A percentile compares a stretch with the other conserved stretches of the same genome.
These are phyloP conservation scores for Sebastes iracundus DNA, from an alignment of 2,797 vertebrate genomes.

Conservation along the genomic window DNA sequence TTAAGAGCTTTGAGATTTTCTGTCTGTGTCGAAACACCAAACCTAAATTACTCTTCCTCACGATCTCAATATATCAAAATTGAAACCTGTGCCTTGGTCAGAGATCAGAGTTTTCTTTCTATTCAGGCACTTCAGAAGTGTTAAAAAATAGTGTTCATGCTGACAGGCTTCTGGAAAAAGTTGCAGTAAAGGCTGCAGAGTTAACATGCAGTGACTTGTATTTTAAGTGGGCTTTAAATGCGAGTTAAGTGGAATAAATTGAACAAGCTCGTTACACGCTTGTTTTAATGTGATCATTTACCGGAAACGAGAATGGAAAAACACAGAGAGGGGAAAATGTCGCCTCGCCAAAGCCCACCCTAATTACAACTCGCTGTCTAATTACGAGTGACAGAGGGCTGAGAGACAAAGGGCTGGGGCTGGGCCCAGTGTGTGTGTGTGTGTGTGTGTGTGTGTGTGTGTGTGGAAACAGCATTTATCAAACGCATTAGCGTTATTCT, in stretches of 20 bases:
- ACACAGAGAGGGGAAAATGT: constrained; percentile 41
- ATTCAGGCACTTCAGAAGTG: background rate
- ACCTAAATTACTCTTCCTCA: background rate
- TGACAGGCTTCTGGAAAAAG: background rate
- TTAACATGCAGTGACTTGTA: background rate
- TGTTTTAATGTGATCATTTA: constrained; percentile 54
- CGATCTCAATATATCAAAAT: background rate
- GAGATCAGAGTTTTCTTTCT: background rate
- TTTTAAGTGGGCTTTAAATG: constrained; percentile 42
- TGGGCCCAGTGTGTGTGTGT: background rate
- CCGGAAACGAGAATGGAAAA: constrained; percentile 39
- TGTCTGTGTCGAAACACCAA: background rate
- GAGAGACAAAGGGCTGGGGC: constrained; percentile 47
- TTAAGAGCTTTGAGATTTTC: background rate
- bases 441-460: background rate
- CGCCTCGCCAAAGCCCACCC: constrained; percentile 30
- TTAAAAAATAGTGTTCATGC: background rate
- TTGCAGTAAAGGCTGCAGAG: background rate
- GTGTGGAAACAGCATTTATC: constrained; percentile 46
- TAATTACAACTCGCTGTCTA: constrained; percentile 59
- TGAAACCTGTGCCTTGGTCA: background rate
- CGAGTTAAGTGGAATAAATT: constrained; percentile 63
- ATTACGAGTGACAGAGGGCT: constrained; percentile 63
- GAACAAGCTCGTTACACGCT: constrained; percentile 58
- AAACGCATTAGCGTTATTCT: constrained; percentile 37